Conservation (phyloP, 2,797 vertebrate genomes). For the Enteromius mattozi region DNA sequence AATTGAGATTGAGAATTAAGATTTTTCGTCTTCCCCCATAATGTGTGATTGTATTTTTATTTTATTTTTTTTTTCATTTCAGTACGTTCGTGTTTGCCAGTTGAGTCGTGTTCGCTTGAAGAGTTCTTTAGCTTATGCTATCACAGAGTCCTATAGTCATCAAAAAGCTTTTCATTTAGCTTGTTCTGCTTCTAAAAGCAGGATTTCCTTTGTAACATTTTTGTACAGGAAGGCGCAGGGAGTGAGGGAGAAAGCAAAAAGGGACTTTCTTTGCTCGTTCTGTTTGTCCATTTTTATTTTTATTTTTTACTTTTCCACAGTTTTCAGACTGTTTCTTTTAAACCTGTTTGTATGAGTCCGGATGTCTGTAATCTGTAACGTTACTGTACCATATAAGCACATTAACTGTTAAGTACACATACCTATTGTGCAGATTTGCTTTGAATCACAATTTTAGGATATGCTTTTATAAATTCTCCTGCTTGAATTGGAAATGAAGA, state of each 20-base stretch:
- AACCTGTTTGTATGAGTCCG: neutral
- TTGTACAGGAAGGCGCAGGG: conserved; percentile 10
- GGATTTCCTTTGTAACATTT: conserved; percentile 8
- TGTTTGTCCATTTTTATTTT: neutral
- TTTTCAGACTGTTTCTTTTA: conserved; percentile 3
- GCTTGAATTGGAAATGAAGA: neutral
- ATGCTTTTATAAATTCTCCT: conserved; percentile 26
- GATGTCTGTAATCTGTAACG: conserved; percentile 24
- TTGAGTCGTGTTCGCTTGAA: neutral
- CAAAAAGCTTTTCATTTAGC: neutral
- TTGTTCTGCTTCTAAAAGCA: conserved; percentile 12
- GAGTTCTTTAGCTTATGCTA: neutral
- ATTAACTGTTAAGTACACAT: conserved; percentile 15
- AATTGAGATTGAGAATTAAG: conserved; percentile 62
- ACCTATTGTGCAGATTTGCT: neutral
- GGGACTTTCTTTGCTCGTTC: neutral
- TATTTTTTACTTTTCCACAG: neutral
- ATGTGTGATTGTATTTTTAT: neutral
- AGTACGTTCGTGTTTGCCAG: conserved; percentile 10
- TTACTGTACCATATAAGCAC: conserved; percentile 27
- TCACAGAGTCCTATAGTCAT: neutral
- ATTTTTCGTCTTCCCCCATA: neutral
- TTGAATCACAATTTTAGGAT: neutral
- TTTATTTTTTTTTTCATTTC: neutral
- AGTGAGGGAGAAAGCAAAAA: conserved; percentile 10